Base-by-base conservation (phyloP, 2,888 invertebrate genomes). In the Coleophora flavipennella region DNA sequence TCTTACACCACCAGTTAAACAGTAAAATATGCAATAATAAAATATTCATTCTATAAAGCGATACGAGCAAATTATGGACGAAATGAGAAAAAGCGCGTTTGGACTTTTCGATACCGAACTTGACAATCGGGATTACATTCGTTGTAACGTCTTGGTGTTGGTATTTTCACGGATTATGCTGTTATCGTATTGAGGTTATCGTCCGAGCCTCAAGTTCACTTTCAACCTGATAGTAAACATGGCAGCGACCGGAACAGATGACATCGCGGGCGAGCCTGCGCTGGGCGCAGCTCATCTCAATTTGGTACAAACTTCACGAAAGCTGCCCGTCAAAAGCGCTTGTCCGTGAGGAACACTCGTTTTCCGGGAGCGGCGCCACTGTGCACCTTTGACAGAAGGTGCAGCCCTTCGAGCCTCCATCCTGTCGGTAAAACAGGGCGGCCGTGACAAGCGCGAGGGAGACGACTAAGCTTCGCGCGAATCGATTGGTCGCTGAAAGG, bases 171-270 rank as follows among this genome's bases (percentile, higher is more conserved):
- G 55, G 57, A 58, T 62, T 58, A 50, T 50, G 57, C 53, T 67
- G 60, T 65, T 58, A 66, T 44, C 62, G 65, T 65, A 60, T 70
- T 70, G 71, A 80, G 80, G 81, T 81, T 83, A 80, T 80, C 78
- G 80, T 79, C 20, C 79, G 81, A 79, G 67, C 74, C 13, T 67
- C 66, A 60, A 71, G 75, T 79, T 76, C 80, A 74, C 72, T 75
- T 70, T 70, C 62, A 66, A 64, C 69, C 72, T 20, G 20, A 20
- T 72, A 69, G 83, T 83, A 81, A 81, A 80, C 83, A 84, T 83
- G 80, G 80, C 81, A 79, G 78, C 70, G 68, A 54, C 68, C 61
- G 78, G 79, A 83, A 80, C 81, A 81, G 81, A 80, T 83, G 83
- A 80, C 67, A 69, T 68, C 73, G 78, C 78, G 76, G 75, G 62